phyloP scores from a whole-genome alignment of 2,113 vertebrate genomes.

The Nyctereutes procyonoides region DNA sequence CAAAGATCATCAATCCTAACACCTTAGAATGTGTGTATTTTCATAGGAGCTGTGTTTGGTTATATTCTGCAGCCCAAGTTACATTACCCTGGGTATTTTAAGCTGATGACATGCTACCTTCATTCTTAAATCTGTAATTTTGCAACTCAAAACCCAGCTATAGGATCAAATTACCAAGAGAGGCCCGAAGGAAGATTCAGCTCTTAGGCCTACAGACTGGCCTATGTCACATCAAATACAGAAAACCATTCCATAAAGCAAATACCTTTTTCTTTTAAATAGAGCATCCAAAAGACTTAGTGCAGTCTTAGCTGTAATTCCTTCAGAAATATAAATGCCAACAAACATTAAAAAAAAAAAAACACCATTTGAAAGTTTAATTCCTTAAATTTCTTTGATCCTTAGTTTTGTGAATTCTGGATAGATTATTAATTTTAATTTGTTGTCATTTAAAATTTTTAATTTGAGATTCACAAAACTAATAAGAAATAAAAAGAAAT shows the following conservation, averaged over 20 bases:
- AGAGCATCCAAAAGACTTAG: neutral
- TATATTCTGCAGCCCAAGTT: neutral
- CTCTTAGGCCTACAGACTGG: neutral
- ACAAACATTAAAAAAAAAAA: neutral
- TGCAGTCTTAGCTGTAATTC: neutral
- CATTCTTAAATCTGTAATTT: conserved; percentile 19
- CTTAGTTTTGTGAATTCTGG: conserved; percentile 5
- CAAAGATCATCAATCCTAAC: conserved; percentile 44
- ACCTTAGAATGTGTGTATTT: conserved; percentile 32
- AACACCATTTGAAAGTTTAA: neutral
- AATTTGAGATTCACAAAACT: conserved; percentile 28
- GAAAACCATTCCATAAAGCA: conserved; percentile 2
- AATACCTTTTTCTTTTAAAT: neutral
- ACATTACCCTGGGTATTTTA: conserved; percentile 31
- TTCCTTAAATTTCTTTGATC: conserved; percentile 34
- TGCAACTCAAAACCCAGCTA: conserved; percentile 27
- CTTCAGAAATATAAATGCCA: conserved; percentile 36
- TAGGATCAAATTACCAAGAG: neutral
- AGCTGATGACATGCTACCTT: neutral
- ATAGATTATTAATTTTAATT: neutral
- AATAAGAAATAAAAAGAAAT: neutral
- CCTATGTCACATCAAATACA: neutral
- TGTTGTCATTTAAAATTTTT: neutral
- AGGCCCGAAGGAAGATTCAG: neutral
- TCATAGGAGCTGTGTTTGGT: neutral